Evolutionary conservation across 2,113 vertebrate species (phyloP).

Genomic region (Gyps fulvus): DNA sequence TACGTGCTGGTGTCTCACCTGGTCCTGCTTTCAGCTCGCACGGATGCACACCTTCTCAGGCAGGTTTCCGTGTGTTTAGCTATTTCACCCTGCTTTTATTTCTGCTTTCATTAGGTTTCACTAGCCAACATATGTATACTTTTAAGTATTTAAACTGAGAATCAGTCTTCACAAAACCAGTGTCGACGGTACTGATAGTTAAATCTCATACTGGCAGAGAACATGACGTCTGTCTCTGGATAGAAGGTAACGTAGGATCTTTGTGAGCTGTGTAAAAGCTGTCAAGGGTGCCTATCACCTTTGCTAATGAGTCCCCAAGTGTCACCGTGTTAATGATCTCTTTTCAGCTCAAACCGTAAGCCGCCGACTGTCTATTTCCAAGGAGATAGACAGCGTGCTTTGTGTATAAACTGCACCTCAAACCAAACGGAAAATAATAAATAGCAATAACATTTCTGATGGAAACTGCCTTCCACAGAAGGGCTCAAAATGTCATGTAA

Average conservation of each 20-base stretch:
- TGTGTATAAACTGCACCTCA: not conserved
- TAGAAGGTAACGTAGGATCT: not conserved
- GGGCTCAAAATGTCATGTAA: not conserved
- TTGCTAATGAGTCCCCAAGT: conserved; percentile 38
- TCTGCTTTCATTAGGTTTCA: not conserved
- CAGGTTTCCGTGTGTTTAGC: not conserved
- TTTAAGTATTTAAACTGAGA: not conserved
- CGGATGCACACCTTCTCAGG: not conserved
- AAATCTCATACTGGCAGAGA: not conserved
- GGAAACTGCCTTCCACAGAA: not conserved
- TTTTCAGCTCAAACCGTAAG: not conserved
- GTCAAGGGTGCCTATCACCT: not conserved
- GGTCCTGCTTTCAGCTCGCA: not conserved
- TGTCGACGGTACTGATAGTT: not conserved
- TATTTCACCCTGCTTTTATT: not conserved
- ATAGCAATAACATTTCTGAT: not conserved
- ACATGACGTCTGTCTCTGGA: not conserved
- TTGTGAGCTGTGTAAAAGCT: not conserved
- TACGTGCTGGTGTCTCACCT: not conserved
- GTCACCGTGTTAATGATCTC: not conserved
- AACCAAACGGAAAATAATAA: not conserved
- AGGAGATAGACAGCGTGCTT: not conserved
- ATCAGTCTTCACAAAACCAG: not conserved
- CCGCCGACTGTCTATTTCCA: not conserved
- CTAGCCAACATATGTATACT: not conserved